phyloP scores from a whole-genome alignment of 2,888 invertebrate genomes.

The Volucella zonaria region DNA sequence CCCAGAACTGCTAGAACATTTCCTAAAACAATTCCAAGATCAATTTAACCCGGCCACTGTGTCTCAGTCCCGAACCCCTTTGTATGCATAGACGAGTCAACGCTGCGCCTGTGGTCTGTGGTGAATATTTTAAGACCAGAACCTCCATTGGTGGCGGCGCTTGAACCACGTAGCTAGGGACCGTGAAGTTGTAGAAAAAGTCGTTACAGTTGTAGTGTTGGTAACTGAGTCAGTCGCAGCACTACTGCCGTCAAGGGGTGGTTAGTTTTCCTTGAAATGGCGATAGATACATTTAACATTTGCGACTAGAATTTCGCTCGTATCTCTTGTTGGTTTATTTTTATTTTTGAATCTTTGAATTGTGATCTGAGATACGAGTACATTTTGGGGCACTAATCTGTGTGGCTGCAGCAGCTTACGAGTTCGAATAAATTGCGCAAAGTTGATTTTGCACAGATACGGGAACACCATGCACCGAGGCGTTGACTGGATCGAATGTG shows the following conservation, averaged over 20 bases:
- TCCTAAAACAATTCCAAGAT: constrained; percentile 50
- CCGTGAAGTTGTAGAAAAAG: constrained; percentile 32
- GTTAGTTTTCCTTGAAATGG: constrained; percentile 47
- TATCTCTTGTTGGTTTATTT: not conserved
- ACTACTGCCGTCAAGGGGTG: constrained; percentile 3
- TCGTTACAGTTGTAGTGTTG: constrained; percentile 10
- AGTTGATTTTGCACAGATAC: constrained; percentile 19
- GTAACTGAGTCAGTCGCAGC: constrained; percentile 29
- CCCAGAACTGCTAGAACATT: constrained; percentile 50
- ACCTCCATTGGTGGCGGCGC: constrained; percentile 33
- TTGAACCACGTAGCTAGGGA: constrained; percentile 29
- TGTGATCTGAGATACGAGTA: constrained; percentile 29
- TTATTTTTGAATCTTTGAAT: constrained; percentile 15
- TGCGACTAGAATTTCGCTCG: not conserved
- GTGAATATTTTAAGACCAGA: constrained; percentile 42
- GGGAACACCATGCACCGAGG: not conserved
- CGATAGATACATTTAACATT: constrained; percentile 36
- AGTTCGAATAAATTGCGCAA: constrained; percentile 29
- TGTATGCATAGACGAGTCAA: constrained; percentile 8
- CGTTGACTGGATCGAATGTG: constrained; percentile 31
- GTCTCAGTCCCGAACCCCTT: not conserved
- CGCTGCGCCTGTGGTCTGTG: constrained; percentile 10
- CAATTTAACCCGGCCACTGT: not conserved
- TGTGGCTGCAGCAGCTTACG: not conserved
- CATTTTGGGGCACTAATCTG: not conserved